These are phyloP conservation scores for Helicorthomorpha holstii DNA, from an alignment of 1,140 invertebrate species.

Conservation along the genomic window DNA sequence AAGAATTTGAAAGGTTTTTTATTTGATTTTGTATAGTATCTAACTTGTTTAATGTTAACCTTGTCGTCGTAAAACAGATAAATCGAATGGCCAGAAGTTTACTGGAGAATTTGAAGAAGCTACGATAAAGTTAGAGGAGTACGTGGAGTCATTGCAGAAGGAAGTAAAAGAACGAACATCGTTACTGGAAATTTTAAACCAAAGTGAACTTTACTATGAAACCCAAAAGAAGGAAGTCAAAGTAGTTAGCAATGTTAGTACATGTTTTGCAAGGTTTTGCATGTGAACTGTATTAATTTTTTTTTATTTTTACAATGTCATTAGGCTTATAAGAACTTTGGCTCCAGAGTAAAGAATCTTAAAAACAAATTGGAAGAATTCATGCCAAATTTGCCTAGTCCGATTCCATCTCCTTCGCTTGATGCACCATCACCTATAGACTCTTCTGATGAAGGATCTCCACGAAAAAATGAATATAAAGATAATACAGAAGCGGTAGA, in stretches of 20 bases:
- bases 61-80: constrained; percentile 34
- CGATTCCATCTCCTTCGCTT: constrained; percentile 21
- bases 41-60: not conserved
- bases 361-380: constrained; percentile 69
- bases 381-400: constrained; percentile 34
- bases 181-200: constrained; percentile 53
- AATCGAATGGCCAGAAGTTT: constrained; percentile 67
- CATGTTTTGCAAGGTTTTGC: too few relatives aligned
- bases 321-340: constrained; percentile 84
- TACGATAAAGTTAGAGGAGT: constrained; percentile 54
- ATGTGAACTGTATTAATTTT: too few relatives aligned
- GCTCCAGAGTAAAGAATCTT: constrained; percentile 59
- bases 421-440: constrained; percentile 7
- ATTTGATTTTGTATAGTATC: not conserved
- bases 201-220: constrained; percentile 70
- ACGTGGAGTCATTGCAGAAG: constrained; percentile 55
- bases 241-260: constrained; percentile 74
- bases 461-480: not conserved
- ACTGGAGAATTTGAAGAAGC: constrained; percentile 69
- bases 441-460: not conserved
- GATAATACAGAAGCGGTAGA: constrained; percentile 8
- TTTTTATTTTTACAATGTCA: not conserved
- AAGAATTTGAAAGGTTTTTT: constrained; percentile 5
- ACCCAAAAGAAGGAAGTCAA: constrained; percentile 79
- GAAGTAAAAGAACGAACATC: constrained; percentile 63